phyloP scores from a whole-genome alignment of 2,113 vertebrate genomes.

The Chlorodrepanis virens region DNA sequence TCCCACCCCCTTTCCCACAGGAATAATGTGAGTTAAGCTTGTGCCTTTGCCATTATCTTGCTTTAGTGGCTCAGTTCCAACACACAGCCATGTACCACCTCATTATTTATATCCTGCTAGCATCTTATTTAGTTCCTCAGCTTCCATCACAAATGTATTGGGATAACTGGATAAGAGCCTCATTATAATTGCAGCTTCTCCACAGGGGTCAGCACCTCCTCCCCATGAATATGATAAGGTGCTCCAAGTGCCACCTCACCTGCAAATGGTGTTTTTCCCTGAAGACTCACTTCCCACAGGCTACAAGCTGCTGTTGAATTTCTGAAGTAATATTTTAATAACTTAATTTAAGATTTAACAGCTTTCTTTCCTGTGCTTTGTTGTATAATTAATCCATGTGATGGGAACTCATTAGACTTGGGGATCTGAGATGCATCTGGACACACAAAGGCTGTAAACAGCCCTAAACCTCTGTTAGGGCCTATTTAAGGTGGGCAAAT shows the following conservation, averaged over 20 bases:
- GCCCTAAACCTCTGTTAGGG: neutral
- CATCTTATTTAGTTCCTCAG: conserved; percentile 14
- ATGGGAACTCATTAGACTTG: neutral
- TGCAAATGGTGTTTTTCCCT: conserved; percentile 6
- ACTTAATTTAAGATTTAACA: conserved; percentile 45
- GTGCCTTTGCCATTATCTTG: conserved; percentile 21
- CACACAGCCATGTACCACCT: neutral
- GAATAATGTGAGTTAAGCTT: conserved; percentile 23
- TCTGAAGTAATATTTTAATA: conserved; percentile 42
- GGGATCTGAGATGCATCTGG: neutral
- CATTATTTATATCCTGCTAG: conserved; percentile 51
- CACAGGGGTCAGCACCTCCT: conserved; percentile 20
- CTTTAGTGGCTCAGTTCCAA: conserved; percentile 33
- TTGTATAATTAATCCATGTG: conserved; percentile 40
- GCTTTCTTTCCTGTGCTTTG: conserved; percentile 8
- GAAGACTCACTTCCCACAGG: neutral
- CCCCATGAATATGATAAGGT: conserved; percentile 9
- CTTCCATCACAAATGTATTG: conserved; percentile 3
- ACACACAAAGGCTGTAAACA: neutral
- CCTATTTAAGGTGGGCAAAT: neutral
- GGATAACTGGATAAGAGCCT: conserved; percentile 7
- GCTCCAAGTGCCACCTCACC: neutral
- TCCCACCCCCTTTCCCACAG: conserved; percentile 15
- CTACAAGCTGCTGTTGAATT: conserved; percentile 15
- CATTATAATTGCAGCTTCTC: conserved; percentile 5